Evolutionary conservation across 2,113 vertebrate genomes (phyloP), one percentile per base, ranked within the genome.

Genomic region (Gobius niger): DNA sequence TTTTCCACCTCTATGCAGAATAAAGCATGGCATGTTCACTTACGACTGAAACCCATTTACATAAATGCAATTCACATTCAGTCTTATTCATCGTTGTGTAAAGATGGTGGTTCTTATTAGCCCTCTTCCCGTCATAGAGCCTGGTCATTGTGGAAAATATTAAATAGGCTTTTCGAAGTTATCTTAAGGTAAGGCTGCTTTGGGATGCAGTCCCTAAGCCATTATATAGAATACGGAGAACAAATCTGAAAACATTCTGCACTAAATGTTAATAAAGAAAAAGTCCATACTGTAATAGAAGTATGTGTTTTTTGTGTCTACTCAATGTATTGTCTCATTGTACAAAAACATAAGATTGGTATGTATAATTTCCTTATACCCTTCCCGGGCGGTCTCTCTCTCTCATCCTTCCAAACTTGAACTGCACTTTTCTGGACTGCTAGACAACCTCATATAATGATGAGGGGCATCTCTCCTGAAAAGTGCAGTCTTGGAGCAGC

Each of bases 101-200:
- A 84, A 91, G 90, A 91, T 77, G 86, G 70, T 88, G 72, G 84
- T 89, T 87, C 90, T 92, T 90, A 92, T 93, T 94, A 93, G 89
- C 81, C 83, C 78, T 83, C 70, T 78, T 83, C 68, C 79, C 78
- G 68, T 83, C 66, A 85, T 66, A 44, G 51, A 47, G 64, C 73
- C 76, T 59, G 90, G n/a, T n/a, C n/a, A n/a, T 91, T 92, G 87
- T 91, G 86, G 78, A 70, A 74, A 69, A 9, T 80, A 86, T 80
- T 92, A 90, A 91, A 92, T 91, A 84, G 84, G 84, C 87, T 87
- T 90, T 92, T 91, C 87, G 90, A 80, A 90, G 86, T 87, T 91
- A 87, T 87, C 86, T 84, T 78, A 81, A 91, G 86, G 89, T 92
- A 88, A 88, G 82, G 24, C 88, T 82, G 84, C 83, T 80, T 85